phyloP scores from a whole-genome alignment of 2,797 vertebrate species.

The Acridotheres tristis region DNA sequence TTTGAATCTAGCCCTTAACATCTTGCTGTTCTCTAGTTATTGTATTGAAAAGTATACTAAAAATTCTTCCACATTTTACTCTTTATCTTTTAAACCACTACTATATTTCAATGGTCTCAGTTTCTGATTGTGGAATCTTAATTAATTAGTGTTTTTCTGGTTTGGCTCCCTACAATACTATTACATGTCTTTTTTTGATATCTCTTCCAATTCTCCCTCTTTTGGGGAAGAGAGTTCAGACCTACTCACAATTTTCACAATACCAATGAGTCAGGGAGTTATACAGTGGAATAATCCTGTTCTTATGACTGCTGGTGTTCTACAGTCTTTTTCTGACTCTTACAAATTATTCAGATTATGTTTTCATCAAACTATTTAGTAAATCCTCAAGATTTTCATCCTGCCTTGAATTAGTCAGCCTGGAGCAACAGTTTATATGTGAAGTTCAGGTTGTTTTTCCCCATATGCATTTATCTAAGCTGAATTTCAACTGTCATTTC shows the following conservation, averaged over 20 bases:
- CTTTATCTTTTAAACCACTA: not conserved
- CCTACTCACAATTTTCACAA: not conserved
- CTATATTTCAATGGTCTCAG: not conserved
- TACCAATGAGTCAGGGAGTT: not conserved
- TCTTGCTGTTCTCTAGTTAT: not conserved
- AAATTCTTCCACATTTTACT: not conserved
- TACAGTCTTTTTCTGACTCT: not conserved
- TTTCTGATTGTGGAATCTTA: not conserved
- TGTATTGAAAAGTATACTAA: not conserved
- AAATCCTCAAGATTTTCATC: not conserved
- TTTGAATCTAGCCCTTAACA: not conserved
- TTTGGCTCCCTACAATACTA: not conserved
- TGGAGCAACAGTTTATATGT: not conserved
- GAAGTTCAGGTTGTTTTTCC: not conserved
- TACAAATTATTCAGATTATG: not conserved
- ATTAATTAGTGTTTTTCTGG: not conserved
- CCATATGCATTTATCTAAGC: not conserved
- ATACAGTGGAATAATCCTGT: not conserved
- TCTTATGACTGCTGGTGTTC: not conserved
- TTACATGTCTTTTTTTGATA: not conserved
- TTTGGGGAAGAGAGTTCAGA: not conserved
- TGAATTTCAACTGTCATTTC: not conserved
- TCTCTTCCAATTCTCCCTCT: not conserved
- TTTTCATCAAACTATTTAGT: constrained; percentile 3
- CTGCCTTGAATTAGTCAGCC: not conserved